Evolutionary conservation across 2,888 invertebrate species (phyloP).

Genomic region (Macaria notata): DNA sequence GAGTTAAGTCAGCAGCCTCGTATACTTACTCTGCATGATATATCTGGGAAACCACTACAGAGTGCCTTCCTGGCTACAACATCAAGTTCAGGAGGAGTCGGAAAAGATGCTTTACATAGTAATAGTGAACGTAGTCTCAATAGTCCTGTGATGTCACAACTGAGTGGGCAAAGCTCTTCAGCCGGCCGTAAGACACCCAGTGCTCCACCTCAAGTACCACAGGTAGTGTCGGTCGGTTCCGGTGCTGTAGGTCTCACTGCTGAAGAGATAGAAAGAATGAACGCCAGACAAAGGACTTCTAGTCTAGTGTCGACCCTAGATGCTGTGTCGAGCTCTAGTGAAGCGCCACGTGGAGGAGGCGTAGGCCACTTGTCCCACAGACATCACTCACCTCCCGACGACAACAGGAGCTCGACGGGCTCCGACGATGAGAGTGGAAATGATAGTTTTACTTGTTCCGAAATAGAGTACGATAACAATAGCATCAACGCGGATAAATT

Average conservation of each 20-base stretch:
- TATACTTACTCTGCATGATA: constrained; percentile 95
- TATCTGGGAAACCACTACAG: constrained; percentile 95
- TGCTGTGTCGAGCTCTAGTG: constrained; percentile 95
- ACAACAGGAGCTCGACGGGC: constrained; percentile 88
- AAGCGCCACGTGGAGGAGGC: constrained; percentile 87
- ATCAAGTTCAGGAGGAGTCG: constrained; percentile 93
- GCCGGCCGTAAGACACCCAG: constrained; percentile 88
- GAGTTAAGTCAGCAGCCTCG: constrained; percentile 96
- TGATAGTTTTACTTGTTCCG: constrained; percentile 98
- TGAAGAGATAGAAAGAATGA: constrained; percentile 95
- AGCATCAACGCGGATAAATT: constrained; percentile 91
- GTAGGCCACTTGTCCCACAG: constrained; percentile 86
- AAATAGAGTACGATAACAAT: constrained; percentile 97
- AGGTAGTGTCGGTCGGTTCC: constrained; percentile 85
- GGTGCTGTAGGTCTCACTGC: constrained; percentile 93
- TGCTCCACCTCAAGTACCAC: constrained; percentile 86
- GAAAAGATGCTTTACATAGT: constrained; percentile 94
- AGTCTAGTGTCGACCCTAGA: constrained; percentile 96
- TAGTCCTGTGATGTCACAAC: constrained; percentile 95
- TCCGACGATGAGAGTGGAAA: constrained; percentile 96
- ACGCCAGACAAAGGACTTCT: constrained; percentile 92
- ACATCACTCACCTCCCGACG: constrained; percentile 88
- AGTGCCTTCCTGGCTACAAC: constrained; percentile 94
- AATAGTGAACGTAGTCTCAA: constrained; percentile 96
- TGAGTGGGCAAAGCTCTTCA: constrained; percentile 93